Conservation (phyloP, 2,888 invertebrate genomes). For the Argyra leucocephala region DNA sequence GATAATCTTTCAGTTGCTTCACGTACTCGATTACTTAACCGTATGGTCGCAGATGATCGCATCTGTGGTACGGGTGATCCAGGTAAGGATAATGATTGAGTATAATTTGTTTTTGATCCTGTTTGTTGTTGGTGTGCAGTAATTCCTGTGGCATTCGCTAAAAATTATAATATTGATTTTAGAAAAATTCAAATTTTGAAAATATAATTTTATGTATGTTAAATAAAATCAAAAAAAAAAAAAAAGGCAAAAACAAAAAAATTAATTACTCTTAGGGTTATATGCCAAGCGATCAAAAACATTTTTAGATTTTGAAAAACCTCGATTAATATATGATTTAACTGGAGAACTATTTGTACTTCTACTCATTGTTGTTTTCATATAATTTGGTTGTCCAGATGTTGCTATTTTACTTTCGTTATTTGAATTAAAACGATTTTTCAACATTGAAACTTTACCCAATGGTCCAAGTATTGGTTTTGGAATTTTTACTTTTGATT, state of each 20-base stretch:
- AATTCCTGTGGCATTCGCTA: constrained; percentile 27
- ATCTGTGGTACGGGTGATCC: constrained; percentile 37
- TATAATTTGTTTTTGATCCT: constrained; percentile 18
- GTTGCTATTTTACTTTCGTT: constrained; percentile 17
- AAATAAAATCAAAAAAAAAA: neutral
- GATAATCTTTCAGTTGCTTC: constrained; percentile 43
- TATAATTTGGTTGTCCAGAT: constrained; percentile 15
- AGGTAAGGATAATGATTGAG: constrained; percentile 39
- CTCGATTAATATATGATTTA: constrained; percentile 14
- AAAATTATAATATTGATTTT: constrained; percentile 9
- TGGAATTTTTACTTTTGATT: constrained; percentile 31
- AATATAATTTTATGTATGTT: neutral
- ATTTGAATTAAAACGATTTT: constrained; percentile 34
- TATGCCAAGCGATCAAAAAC: constrained; percentile 30
- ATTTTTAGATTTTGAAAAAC: constrained; percentile 26
- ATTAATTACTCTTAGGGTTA: constrained; percentile 28
- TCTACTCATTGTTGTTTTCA: constrained; percentile 26
- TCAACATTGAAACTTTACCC: constrained; percentile 40
- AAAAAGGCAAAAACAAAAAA: neutral
- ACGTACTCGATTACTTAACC: constrained; percentile 44
- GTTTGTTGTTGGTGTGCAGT: constrained; percentile 17
- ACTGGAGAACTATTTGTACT: constrained; percentile 27
- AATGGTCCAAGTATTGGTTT: constrained; percentile 31
- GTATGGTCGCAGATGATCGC: constrained; percentile 34
- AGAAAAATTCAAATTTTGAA: neutral